Evolutionary conservation across 2,888 invertebrate species (phyloP).

Genomic region (Tenthredo mesomela): DNA sequence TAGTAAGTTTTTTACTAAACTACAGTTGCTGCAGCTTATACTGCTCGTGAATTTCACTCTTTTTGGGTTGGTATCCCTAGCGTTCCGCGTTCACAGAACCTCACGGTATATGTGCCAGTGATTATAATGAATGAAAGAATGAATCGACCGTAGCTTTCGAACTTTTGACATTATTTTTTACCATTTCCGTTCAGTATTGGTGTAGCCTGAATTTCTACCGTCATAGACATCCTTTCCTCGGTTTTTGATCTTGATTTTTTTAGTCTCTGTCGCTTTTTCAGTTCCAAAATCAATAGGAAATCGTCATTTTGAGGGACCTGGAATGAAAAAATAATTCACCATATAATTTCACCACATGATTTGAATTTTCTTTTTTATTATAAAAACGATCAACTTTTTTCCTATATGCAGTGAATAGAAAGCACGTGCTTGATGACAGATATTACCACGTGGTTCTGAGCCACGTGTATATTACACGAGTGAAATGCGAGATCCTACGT

Average conservation of each 20-base stretch:
- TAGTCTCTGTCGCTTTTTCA: background rate
- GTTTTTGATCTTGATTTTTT: conserved; percentile 16
- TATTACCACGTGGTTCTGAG: background rate
- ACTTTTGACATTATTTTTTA: conserved; percentile 51
- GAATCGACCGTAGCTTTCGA: too few species aligned
- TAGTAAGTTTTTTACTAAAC: too few species aligned
- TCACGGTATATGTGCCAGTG: background rate
- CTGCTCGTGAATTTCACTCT: too few species aligned
- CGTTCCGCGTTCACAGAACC: too few species aligned
- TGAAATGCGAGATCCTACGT: conserved; percentile 43
- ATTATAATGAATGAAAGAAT: background rate
- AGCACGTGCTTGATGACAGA: conserved; percentile 31
- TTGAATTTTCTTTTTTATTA: background rate
- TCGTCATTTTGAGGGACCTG: background rate
- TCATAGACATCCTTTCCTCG: conserved; percentile 68
- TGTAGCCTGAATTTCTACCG: conserved; percentile 68
- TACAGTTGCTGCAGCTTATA: too few species aligned
- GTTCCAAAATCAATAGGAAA: conserved; percentile 18
- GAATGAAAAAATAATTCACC: background rate
- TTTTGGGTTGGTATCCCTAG: too few species aligned
- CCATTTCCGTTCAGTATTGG: conserved; percentile 74
- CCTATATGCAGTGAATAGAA: too few species aligned
- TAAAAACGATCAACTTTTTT: background rate
- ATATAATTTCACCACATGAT: background rate
- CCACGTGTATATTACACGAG: conserved; percentile 32